Evolutionary conservation across 2,797 vertebrate genomes (phyloP).

Genomic region (Silurus aristotelis): DNA sequence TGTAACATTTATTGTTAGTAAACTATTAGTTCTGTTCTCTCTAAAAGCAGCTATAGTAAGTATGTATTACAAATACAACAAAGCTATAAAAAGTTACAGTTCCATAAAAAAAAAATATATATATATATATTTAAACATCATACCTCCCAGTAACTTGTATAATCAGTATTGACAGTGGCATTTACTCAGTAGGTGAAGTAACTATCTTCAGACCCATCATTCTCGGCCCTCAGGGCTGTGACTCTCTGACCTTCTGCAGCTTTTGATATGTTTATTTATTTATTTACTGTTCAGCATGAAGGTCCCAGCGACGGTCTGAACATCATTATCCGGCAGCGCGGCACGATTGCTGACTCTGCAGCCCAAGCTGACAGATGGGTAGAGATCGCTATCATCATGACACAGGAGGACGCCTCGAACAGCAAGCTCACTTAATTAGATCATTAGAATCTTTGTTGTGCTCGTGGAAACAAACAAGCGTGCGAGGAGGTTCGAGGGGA

Average conservation of each 20-base stretch:
- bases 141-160: not conserved
- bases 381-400: constrained; percentile 45
- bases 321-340: constrained; percentile 43
- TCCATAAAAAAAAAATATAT: not conserved
- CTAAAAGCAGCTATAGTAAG: not conserved
- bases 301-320: constrained; percentile 20
- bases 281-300: not conserved
- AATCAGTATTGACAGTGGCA: not conserved
- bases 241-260: constrained; percentile 33
- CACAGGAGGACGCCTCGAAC: constrained; percentile 51
- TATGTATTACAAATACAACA: not conserved
- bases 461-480: constrained; percentile 48
- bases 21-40: not conserved
- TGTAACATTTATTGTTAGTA: not conserved
- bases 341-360: constrained; percentile 54
- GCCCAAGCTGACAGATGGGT: constrained; percentile 52
- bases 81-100: not conserved
- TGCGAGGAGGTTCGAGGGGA: constrained; percentile 21
- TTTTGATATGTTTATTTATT: not conserved
- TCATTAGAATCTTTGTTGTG: constrained; percentile 35
- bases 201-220: not conserved
- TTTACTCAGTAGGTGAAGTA: not conserved
- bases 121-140: not conserved
- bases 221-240: not conserved
- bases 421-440: constrained; percentile 52